These are phyloP conservation scores for Maniola jurtina DNA, from an alignment of 1,140 invertebrate genomes.

Conservation along the genomic window DNA sequence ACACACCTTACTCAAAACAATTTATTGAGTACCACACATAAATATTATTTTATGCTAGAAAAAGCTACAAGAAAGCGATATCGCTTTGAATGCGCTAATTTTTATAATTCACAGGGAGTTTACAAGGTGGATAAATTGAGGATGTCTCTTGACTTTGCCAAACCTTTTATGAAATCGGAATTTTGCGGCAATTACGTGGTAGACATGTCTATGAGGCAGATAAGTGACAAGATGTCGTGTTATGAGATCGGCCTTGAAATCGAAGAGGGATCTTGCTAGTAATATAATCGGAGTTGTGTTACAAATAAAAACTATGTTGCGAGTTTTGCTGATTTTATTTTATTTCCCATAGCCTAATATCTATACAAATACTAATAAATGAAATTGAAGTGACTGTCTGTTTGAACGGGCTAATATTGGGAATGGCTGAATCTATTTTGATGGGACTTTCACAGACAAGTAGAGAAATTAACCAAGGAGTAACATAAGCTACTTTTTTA, in stretches of 20 bases:
- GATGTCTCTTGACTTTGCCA: conserved; percentile 39
- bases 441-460: no score
- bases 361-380: no score
- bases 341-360: no score
- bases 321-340: background rate
- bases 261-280: conserved; percentile 31
- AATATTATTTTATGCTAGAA: no score
- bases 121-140: conserved; percentile 32
- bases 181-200: conserved; percentile 44
- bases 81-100: background rate
- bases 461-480: no score
- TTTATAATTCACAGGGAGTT: conserved; percentile 27
- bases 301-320: background rate
- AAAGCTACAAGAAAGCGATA: background rate
- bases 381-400: no score
- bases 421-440: no score
- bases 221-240: conserved; percentile 34
- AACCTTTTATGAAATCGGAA: conserved; percentile 39
- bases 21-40: no score
- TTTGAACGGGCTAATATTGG: no score
- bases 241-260: conserved; percentile 34
- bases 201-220: conserved; percentile 24
- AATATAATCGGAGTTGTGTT: background rate
- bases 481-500: no score
- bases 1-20: no score